Percentiles rank a stretch among this genome's conserved stretches.
phyloP scores from a whole-genome alignment of 2,888 invertebrate species.

The Parnassius apollo region DNA sequence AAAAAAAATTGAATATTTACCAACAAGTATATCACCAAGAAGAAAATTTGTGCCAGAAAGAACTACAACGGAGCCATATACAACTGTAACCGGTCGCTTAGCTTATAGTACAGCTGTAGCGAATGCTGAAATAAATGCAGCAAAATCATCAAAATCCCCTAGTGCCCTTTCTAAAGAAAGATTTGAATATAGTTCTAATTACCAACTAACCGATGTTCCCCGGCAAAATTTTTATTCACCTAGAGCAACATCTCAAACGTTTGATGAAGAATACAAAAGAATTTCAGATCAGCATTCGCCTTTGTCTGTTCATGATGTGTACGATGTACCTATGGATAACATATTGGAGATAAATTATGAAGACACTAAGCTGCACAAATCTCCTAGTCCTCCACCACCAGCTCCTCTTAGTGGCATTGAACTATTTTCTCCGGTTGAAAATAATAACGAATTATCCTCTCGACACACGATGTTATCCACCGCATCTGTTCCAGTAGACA shows the following conservation, averaged over 20 bases:
- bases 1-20: slow-evolving; percentile 83
- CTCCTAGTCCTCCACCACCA: slow-evolving; percentile 90
- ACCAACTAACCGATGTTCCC: slow-evolving; percentile 65
- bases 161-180: slow-evolving; percentile 80
- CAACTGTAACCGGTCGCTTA: slow-evolving; percentile 83
- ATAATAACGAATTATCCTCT: slow-evolving; percentile 53
- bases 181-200: slow-evolving; percentile 80
- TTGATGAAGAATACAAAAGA: slow-evolving; percentile 77
- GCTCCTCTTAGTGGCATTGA: slow-evolving; percentile 86
- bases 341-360: slow-evolving; percentile 73
- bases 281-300: slow-evolving; percentile 82
- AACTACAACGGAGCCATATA: slow-evolving; percentile 82
- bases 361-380: slow-evolving; percentile 71
- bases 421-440: slow-evolving; percentile 69
- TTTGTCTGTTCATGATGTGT: slow-evolving; percentile 82
- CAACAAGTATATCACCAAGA: slow-evolving; percentile 80
- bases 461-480: slow-evolving; percentile 62
- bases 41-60: slow-evolving; percentile 80
- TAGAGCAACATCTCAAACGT: slow-evolving; percentile 59
- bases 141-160: slow-evolving; percentile 74
- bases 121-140: slow-evolving; percentile 82
- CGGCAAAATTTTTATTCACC: slow-evolving; percentile 63
- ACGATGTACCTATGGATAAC: slow-evolving; percentile 78
- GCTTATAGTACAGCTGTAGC: slow-evolving; percentile 85
- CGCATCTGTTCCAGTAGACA: slow-evolving; percentile 58